These are phyloP conservation scores for Avahi laniger DNA, from an alignment of 2,797 vertebrate species.

Conservation along the genomic window DNA sequence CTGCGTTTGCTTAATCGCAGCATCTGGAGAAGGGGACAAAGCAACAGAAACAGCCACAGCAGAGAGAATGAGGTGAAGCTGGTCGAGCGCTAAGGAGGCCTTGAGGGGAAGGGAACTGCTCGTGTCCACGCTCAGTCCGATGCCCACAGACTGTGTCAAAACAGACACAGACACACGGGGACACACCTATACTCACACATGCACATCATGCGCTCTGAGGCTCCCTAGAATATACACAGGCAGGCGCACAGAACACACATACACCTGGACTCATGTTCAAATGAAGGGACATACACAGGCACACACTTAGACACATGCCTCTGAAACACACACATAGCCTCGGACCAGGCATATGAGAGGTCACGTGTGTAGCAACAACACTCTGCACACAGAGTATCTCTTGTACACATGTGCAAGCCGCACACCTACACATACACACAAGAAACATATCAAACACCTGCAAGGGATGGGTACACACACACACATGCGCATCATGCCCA, in stretches of 20 bases:
- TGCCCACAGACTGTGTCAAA: background rate
- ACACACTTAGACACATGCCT: background rate
- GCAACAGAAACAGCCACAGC: background rate
- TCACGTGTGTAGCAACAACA: background rate
- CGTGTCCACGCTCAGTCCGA: background rate
- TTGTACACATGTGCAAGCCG: background rate
- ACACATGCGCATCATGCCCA: too few relatives aligned
- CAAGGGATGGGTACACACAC: background rate
- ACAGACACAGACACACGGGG: background rate
- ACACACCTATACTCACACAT: background rate
- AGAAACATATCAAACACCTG: background rate
- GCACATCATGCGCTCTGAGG: background rate
- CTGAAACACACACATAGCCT: background rate
- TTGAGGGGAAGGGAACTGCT: background rate
- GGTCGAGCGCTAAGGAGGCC: conserved; percentile 12
- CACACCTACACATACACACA: background rate
- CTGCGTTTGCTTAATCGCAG: conserved; percentile 68
- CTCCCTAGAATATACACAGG: background rate
- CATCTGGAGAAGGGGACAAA: conserved; percentile 58
- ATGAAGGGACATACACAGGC: background rate
- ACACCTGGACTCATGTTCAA: background rate
- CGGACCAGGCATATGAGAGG: background rate
- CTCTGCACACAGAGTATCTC: background rate
- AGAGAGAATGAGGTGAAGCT: conserved; percentile 57
- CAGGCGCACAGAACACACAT: background rate